Evolutionary conservation across 2,113 vertebrate species (phyloP).

Genomic region (Platysteira castanea): DNA sequence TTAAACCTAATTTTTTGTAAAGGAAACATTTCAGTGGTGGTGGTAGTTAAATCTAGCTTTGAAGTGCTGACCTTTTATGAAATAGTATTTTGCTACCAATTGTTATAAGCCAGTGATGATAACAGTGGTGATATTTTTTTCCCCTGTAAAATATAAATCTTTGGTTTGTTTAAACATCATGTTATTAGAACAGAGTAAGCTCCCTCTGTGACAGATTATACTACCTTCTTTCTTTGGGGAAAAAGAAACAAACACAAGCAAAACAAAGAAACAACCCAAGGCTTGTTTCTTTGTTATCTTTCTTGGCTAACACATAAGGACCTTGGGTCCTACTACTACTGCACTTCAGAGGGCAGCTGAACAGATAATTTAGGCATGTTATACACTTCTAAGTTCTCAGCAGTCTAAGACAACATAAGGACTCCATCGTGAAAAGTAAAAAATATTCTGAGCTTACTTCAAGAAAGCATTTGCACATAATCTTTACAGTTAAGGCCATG

Average conservation of each 20-base stretch:
- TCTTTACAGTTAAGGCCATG: not conserved
- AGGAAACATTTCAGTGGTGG: not conserved
- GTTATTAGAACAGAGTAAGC: not conserved
- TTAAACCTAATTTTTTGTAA: not conserved
- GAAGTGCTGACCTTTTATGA: slow-evolving; percentile 5
- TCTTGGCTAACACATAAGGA: not conserved
- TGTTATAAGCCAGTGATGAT: not conserved
- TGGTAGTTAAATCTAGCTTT: not conserved
- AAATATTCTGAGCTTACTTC: not conserved
- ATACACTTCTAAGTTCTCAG: not conserved
- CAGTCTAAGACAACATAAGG: not conserved
- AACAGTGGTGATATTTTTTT: not conserved
- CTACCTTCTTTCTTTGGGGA: not conserved
- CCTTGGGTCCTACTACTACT: not conserved
- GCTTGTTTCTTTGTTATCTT: not conserved
- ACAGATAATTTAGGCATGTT: not conserved
- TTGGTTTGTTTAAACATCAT: not conserved
- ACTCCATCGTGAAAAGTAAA: not conserved
- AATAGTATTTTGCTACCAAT: not conserved
- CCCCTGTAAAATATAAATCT: not conserved
- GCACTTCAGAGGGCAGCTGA: not conserved
- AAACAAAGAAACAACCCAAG: not conserved
- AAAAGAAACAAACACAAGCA: not conserved
- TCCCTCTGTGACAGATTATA: not conserved
- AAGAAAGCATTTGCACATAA: not conserved